Evolutionary conservation across 2,797 vertebrate genomes (phyloP).

Genomic region (Tympanoctomys barrerae): DNA sequence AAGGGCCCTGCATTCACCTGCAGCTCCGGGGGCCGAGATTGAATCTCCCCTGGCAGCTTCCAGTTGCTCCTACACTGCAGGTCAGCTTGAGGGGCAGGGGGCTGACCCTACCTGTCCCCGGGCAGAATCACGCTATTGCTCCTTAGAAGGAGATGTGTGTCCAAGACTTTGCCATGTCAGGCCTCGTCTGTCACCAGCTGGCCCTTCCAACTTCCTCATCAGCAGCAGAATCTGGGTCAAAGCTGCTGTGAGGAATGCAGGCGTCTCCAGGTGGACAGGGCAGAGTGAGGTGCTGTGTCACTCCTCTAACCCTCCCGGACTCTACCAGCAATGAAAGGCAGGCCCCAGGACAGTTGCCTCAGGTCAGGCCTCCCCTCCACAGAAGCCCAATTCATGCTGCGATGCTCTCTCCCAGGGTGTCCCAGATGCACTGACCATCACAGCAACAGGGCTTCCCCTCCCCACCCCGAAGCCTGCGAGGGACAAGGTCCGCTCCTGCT

Average conservation of each 20-base stretch:
- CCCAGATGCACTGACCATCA: neutral
- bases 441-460: neutral
- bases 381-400: neutral
- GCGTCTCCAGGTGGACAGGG: neutral
- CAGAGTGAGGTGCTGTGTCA: neutral
- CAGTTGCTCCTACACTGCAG: accelerated
- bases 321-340: neutral
- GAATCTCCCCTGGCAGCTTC: neutral
- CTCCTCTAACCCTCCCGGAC: neutral
- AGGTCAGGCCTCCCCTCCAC: neutral
- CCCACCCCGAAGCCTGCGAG: accelerated
- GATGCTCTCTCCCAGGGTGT: neutral
- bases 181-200: neutral
- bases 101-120: accelerated
- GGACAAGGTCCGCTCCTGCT: neutral
- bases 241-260: neutral
- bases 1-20: accelerated
- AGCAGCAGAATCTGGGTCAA: accelerated
- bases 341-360: neutral
- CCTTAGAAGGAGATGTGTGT: too few relatives aligned
- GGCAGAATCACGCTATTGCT: accelerated
- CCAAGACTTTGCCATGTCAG: accelerated
- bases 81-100: accelerated
- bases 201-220: neutral
- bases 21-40: accelerated